These are phyloP conservation scores for Phylloscopus trochiloides DNA, from an alignment of 2,113 vertebrate genomes.

Conservation along the genomic window DNA sequence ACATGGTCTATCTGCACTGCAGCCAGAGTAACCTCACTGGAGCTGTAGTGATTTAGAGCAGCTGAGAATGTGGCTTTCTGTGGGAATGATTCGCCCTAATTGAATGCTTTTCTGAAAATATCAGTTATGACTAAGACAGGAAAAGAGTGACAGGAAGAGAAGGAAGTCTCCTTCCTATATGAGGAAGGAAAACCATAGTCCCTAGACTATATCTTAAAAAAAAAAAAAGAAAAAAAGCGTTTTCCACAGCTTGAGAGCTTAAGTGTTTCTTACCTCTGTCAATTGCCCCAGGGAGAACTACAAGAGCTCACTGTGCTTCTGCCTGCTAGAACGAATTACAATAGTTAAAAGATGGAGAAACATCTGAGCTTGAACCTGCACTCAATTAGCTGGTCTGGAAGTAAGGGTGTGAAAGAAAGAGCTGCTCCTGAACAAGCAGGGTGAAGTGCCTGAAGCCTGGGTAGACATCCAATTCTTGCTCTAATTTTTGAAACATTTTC, in stretches of 20 bases:
- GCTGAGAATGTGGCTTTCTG: neutral
- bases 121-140: neutral
- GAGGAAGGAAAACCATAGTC: neutral
- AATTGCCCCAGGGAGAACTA: neutral
- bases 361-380: neutral
- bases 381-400: neutral
- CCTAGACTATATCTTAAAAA: neutral
- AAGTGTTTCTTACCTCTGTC: neutral
- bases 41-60: neutral
- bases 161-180: neutral
- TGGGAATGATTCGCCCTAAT: rapidly evolving
- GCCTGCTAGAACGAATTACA: neutral
- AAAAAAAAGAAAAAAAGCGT: neutral
- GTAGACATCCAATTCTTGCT: neutral
- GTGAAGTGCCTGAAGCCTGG: neutral
- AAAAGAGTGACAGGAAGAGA: neutral
- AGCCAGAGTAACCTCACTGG: neutral
- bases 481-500: neutral
- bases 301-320: neutral
- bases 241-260: neutral
- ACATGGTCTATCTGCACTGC: neutral
- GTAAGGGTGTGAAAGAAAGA: neutral
- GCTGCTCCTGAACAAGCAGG: neutral
- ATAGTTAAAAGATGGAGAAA: neutral
- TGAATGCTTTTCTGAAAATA: neutral